Evolutionary conservation across 2,113 vertebrate genomes (phyloP).

Genomic region (Promerops cafer): DNA sequence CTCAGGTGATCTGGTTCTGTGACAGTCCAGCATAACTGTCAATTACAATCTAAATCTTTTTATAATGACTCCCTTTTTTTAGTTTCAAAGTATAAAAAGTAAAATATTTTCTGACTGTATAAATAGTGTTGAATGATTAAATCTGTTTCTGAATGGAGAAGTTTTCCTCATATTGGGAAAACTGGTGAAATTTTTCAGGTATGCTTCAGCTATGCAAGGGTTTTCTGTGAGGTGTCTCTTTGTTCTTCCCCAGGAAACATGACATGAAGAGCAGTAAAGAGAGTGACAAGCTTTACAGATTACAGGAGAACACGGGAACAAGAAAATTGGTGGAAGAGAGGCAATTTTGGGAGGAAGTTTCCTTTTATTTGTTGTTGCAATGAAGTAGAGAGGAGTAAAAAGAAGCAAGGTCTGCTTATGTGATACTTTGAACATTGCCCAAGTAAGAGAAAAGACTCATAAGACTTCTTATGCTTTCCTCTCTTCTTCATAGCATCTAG

Average conservation of each 20-base stretch:
- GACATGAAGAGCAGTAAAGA: background rate
- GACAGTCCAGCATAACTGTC: background rate
- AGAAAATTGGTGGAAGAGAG: background rate
- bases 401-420: background rate
- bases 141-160: background rate
- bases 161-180: background rate
- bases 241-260: background rate
- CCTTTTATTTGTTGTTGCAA: background rate
- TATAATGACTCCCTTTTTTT: background rate
- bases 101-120: background rate
- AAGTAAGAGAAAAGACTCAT: background rate
- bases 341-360: background rate
- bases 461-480: background rate
- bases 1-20: background rate
- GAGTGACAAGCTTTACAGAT: background rate
- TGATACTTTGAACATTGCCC: background rate
- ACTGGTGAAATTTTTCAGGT: background rate
- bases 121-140: background rate
- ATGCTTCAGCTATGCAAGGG: background rate
- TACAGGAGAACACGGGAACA: background rate
- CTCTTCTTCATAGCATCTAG: background rate
- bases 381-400: background rate
- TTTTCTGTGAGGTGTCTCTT: background rate
- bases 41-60: background rate
- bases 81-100: background rate